Conservation (phyloP, 2,888 invertebrate genomes). For the Euphydryas editha region DNA sequence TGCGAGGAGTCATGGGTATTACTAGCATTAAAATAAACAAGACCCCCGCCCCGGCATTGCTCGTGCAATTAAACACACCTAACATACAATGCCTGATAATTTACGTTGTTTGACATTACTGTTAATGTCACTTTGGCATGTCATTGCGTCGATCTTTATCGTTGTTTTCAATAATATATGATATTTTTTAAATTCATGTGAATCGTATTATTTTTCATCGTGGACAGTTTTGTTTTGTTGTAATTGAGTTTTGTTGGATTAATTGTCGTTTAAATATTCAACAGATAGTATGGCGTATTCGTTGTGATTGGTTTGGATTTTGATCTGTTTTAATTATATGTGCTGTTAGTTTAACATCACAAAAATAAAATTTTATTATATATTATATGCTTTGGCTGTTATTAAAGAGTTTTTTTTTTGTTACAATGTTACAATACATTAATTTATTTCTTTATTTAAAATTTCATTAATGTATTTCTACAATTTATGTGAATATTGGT, state of each 20-base stretch:
- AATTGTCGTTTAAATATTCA: constrained; percentile 23
- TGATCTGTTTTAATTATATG: neutral
- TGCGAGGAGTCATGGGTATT: constrained; percentile 32
- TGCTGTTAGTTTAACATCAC: neutral
- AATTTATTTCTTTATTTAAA: too few species aligned
- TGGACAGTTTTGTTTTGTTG: constrained; percentile 37
- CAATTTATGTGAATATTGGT: too few species aligned
- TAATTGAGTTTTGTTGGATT: constrained; percentile 43
- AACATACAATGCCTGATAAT: constrained; percentile 72
- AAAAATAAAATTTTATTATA: too few species aligned
- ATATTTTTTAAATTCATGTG: constrained; percentile 58
- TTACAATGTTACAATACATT: too few species aligned
- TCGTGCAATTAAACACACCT: constrained; percentile 65
- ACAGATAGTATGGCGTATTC: neutral
- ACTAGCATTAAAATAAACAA: constrained; percentile 39
- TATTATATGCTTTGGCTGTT: too few species aligned
- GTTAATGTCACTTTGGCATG: constrained; percentile 81
- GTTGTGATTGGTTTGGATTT: neutral
- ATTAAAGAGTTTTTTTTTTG: too few species aligned
- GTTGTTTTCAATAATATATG: constrained; percentile 59
- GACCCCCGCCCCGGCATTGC: constrained; percentile 56
- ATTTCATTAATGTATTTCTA: too few species aligned
- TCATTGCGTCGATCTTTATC: constrained; percentile 66
- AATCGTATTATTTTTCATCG: constrained; percentile 51
- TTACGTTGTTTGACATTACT: constrained; percentile 72